Base-by-base conservation (phyloP, 1,140 invertebrate species). In the Lordiphosa clarofinis region DNA sequence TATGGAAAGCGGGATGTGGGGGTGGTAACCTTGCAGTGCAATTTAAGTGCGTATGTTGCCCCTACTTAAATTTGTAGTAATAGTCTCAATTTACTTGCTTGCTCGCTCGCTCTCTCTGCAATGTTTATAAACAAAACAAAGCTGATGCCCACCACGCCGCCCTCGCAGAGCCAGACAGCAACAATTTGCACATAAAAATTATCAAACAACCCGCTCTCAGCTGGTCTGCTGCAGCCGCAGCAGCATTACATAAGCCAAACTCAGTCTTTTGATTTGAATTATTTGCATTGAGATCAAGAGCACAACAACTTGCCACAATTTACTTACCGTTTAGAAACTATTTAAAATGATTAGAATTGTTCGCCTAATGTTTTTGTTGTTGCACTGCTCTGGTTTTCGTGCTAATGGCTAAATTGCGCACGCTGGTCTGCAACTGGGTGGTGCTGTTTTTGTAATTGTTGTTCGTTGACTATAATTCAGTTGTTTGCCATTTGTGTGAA, bases 101-200 rank as follows among this genome's bases (percentile, higher is more conserved):
- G 1, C 21, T 36, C 7, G 38, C 24, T 44, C 40, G n/a, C 31
- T 19, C 19, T 19, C 19, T 42, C 7, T 11, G 43, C 43, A 49
- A 49, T 35, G 47, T 49, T 49, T 49, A 49, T 49, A 49, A 49
- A 49, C 47, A 49, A 49, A 46, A 33, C 43, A 11, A 12, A 33
- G 21, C 48, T 53, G 56, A 58, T 48, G 48, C 15, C 35, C 21
- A 1, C 21, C 21, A 3, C 21, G 21, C 3, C 21, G 21, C 21
- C 21, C 19, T 19, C 19, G 19, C 19, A 19, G 31, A 37, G 39
- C 31, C 15, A 21, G 21, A 38, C 44, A 58, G 61, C 64, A 67
- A 67, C 63, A 67, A 67, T 37, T 58, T 50, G 64, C 63, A 46
- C 64, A 56, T 67, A 67, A 67, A 66, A 66, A 35, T 64, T 0